Percentiles rank a stretch among this genome's conserved stretches.
Evolutionary conservation across 2,113 vertebrate species (phyloP).

Genomic region (Aphyosemion australe): DNA sequence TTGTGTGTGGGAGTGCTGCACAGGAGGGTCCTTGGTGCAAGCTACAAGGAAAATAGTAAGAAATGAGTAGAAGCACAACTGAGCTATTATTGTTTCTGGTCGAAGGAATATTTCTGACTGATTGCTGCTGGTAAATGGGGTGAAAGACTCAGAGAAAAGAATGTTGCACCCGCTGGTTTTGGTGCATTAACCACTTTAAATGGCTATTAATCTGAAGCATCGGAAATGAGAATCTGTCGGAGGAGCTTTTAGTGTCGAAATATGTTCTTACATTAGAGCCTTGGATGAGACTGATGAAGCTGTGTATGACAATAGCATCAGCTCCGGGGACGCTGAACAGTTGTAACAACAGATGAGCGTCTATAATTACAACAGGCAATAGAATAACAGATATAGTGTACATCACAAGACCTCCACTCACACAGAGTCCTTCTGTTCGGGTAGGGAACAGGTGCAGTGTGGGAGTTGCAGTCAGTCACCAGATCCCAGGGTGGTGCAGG

Average conservation of each 20-base stretch:
- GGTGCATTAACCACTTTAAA: constrained; percentile 61
- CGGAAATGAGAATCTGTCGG: constrained; percentile 48
- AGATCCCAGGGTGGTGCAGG: constrained; percentile 62
- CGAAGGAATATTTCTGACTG: constrained; percentile 46
- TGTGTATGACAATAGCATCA: constrained; percentile 42
- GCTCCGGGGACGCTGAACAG: constrained; percentile 51
- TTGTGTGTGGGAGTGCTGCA: constrained; percentile 31
- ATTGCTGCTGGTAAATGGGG: constrained; percentile 49
- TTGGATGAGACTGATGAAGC: constrained; percentile 43
- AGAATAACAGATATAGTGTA: constrained; percentile 56
- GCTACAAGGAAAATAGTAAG: not conserved
- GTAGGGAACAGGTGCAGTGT: constrained; percentile 74
- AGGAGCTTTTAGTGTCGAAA: constrained; percentile 48
- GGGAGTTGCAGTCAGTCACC: constrained; percentile 69
- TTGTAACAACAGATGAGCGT: constrained; percentile 70
- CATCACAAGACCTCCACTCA: constrained; percentile 54
- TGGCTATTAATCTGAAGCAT: constrained; percentile 58
- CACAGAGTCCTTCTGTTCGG: constrained; percentile 73
- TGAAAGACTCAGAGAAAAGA: constrained; percentile 35
- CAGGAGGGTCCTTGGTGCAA: constrained; percentile 12
- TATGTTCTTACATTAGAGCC: constrained; percentile 31
- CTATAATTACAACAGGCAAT: constrained; percentile 64
- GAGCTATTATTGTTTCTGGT: constrained; percentile 41
- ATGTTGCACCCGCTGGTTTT: constrained; percentile 12
- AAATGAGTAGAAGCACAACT: constrained; percentile 13